Percentiles rank a stretch among this genome's conserved stretches.
phyloP scores from a whole-genome alignment of 2,113 vertebrate species.

The Thermophis baileyi region DNA sequence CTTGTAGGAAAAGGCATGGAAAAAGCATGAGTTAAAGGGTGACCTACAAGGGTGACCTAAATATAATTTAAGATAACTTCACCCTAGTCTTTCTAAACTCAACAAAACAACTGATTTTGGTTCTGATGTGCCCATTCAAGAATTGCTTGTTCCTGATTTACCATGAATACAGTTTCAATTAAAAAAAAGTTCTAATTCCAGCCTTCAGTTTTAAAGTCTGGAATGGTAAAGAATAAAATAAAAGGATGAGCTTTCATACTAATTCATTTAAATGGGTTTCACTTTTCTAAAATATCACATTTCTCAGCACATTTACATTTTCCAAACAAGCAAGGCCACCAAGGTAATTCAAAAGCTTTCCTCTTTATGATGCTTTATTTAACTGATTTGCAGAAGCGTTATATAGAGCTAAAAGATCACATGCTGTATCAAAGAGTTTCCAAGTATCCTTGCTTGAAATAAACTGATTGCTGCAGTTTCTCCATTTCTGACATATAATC shows the following conservation, averaged over 20 bases:
- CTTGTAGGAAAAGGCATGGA: background rate
- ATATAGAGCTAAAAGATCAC: slow-evolving; percentile 28
- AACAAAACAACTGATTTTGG: background rate
- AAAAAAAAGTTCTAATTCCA: background rate
- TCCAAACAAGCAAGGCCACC: slow-evolving; percentile 13
- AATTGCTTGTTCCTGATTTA: background rate
- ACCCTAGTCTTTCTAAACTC: background rate
- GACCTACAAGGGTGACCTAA: background rate
- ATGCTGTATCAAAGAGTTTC: slow-evolving; percentile 44
- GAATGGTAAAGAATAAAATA: background rate
- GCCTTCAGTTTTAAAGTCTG: background rate
- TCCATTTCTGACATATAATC: slow-evolving; percentile 7
- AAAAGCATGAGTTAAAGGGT: background rate
- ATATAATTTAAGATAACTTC: background rate
- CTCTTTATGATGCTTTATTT: slow-evolving; percentile 37
- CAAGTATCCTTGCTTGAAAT: slow-evolving; percentile 46
- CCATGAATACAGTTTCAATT: background rate
- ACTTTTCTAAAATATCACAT: slow-evolving; percentile 8
- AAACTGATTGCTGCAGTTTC: slow-evolving; percentile 30
- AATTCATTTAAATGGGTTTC: slow-evolving; percentile 19
- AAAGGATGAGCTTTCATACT: background rate
- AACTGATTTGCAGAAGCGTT: slow-evolving; percentile 37
- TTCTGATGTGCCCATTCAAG: background rate
- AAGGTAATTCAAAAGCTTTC: slow-evolving; percentile 41
- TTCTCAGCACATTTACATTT: slow-evolving; percentile 28